Conservation (phyloP, 2,888 invertebrate genomes). For the Eumerus sabulonum region DNA sequence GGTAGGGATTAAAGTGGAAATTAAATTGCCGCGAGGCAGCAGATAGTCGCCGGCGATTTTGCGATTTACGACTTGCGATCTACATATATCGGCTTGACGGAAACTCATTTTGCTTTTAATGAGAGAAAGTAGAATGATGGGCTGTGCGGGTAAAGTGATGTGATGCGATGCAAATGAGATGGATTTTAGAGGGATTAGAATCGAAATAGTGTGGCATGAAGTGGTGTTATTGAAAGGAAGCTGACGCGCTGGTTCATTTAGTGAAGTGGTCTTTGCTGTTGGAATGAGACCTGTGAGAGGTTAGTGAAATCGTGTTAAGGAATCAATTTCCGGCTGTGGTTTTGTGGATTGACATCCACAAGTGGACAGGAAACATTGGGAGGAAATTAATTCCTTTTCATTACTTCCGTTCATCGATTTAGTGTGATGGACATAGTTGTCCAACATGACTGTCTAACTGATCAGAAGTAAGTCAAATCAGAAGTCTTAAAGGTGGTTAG, state of each 20-base stretch:
- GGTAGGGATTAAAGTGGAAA: conserved; percentile 46
- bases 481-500: too few relatives aligned
- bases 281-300: neutral
- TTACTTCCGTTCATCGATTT: too few relatives aligned
- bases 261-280: conserved; percentile 18
- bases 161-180: conserved; percentile 30
- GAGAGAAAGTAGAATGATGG: neutral
- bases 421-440: too few relatives aligned
- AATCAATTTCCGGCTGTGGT: conserved; percentile 3
- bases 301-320: too few relatives aligned
- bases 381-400: too few relatives aligned
- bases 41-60: conserved; percentile 35
- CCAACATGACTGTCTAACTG: too few relatives aligned
- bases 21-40: conserved; percentile 59
- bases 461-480: too few relatives aligned
- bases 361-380: too few relatives aligned
- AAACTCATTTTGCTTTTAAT: conserved; percentile 36
- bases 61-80: too few relatives aligned
- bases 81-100: too few relatives aligned
- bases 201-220: conserved; percentile 6
- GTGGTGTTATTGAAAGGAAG: neutral
- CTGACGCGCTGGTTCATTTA: conserved; percentile 4
- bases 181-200: conserved; percentile 28
- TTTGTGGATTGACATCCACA: neutral
- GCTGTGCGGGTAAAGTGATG: neutral